phyloP scores from a whole-genome alignment of 2,888 invertebrate genomes.

The Odontothrips loti region DNA sequence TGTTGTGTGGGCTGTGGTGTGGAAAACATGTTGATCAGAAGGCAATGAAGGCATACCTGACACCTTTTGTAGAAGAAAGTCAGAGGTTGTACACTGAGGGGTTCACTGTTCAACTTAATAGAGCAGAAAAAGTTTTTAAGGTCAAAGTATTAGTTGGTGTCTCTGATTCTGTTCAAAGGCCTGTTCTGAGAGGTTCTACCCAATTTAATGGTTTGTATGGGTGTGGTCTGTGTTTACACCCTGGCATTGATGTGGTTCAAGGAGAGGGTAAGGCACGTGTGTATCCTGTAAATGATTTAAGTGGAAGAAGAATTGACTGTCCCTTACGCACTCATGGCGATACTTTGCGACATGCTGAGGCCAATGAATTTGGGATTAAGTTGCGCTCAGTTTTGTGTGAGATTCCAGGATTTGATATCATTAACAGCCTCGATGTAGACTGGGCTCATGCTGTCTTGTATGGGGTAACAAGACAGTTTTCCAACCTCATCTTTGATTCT shows the following conservation, averaged over 20 bases:
- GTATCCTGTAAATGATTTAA: background rate
- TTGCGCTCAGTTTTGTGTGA: background rate
- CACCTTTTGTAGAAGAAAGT: too few species aligned
- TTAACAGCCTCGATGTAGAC: background rate
- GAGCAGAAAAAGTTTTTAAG: background rate
- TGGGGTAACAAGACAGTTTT: background rate
- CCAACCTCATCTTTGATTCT: background rate
- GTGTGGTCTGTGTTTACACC: background rate
- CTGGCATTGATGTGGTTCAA: background rate
- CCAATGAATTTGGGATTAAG: background rate
- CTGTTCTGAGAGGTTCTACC: background rate
- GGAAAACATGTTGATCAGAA: too few species aligned
- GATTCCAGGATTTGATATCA: conserved; percentile 11
- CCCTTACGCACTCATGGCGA: background rate
- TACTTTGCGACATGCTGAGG: background rate
- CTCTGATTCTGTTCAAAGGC: background rate
- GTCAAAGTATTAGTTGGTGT: background rate
- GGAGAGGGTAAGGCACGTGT: background rate
- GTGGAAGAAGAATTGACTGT: background rate
- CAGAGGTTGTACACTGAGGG: too few species aligned
- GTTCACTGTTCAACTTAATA: too few species aligned
- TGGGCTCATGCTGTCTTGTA: background rate
- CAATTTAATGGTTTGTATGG: conserved; percentile 14
- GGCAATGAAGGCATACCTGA: too few species aligned
- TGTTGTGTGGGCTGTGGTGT: too few species aligned